Evolutionary conservation across 2,888 invertebrate genomes (phyloP), one percentile per base, ranked within the genome.

Genomic region (Macaria notata): DNA sequence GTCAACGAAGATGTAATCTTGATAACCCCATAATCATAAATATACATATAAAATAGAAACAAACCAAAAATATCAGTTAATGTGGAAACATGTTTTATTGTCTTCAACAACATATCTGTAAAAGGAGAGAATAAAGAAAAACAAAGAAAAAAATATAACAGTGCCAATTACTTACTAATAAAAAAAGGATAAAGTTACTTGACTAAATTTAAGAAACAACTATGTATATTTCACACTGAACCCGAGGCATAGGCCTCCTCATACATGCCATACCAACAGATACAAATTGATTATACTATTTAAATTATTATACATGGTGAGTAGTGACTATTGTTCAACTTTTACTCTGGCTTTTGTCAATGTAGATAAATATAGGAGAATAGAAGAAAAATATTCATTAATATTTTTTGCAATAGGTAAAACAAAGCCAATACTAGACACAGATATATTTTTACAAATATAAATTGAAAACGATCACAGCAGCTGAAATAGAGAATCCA

Each of bases 111-210:
- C 83, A 83, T 78, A 78, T 79, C 79, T 75, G 71, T 75, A 75
- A 73, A 73, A 76, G 77, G 80, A 81, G 74, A 78, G 39, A 59
- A 79, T 83, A 72, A 79, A 71, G 70, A 83, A 83, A 85, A 76
- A 75, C 82, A 83, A 75, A 70, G 81, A 79, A 62, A 79, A 84
- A 79, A 82, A 78, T 82, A 86, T 83, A 90, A 89, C 89, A 90
- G 86, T 87, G 89, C 88, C 88, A 84, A 90, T 86, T 83, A 84
- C 73, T 74, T 75, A 74, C 75, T 81, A 82, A 76, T 75, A 75
- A 76, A 80, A 74, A 76, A 78, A 76, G 73, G 71, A 69, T 74
- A 66, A 68, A 71, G 66, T 74, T 69, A 73, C 73, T 70, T 67
- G 70, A 69, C 59, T 64, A 69, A 72, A 66, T 71, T 69, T 71